Base-by-base conservation (phyloP, 1,140 invertebrate species). In the Himalopsyche phryganea region DNA sequence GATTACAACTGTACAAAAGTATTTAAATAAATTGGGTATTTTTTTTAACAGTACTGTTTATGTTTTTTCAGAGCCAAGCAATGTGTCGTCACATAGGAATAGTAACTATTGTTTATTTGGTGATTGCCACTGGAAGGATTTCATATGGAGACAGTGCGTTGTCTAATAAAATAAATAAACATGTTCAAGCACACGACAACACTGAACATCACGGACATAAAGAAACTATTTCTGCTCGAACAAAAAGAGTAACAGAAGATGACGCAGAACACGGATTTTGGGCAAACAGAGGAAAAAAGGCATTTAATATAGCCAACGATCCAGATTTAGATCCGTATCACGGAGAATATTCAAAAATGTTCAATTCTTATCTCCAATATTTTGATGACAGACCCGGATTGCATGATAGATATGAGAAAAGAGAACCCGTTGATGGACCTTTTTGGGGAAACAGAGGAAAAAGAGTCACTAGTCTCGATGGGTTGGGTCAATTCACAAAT, bases 281-380 rank as follows among this genome's bases (percentile, higher is more conserved):
- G 72, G 70, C 67, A 7, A 74, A 69, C 42, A 63, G 71, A 40
- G 72, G 72, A 1, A 68, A 69, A 28, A 28, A 28, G 65, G 64
- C 14, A 59, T 64, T 61, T 52, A 61, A 54, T 68, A 71, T 59
- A 50, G 65, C 19, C 64, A 66, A 17, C 63, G 66, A 10, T 68
- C 71, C 57, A 69, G 68, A 69, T 68, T 65, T 18, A 69, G 61
- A 45, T 66, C 10, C 71, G 68, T 14, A 68, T 20, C 35, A 60
- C 69, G 23, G 54, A 63, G 61, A 49, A 65, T 35, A 61, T 66
- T 32, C 65, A 66, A 13, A 67, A 71, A 59, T 70, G 68, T 69
- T 66, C 66, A 20, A 68, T 60, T 46, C 67, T 66, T 10, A 71
- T 69, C 15, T 66, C 60, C 35, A 65, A 64, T 28, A 28, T 28